Evolutionary conservation across 2,797 vertebrate genomes (phyloP).

Genomic region (Gymnothorax reevesii): DNA sequence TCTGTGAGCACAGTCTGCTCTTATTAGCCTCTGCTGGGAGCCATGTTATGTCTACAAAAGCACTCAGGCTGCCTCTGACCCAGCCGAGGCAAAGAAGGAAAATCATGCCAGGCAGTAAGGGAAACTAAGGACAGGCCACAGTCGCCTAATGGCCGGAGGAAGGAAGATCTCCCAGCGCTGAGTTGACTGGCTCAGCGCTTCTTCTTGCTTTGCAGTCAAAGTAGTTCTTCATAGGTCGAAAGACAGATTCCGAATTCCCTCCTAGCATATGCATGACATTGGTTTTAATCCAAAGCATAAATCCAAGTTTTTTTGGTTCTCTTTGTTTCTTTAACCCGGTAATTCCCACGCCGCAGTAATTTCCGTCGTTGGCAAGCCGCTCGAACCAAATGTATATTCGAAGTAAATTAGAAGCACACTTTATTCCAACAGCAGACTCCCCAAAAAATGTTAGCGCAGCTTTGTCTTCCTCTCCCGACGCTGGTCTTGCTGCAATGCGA

Average conservation of each 20-base stretch:
- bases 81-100: slow-evolving; percentile 7
- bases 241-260: slow-evolving; percentile 61
- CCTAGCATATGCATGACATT: slow-evolving; percentile 55
- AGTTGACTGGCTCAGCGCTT: slow-evolving; percentile 48
- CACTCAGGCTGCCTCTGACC: slow-evolving; percentile 27
- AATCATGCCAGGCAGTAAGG: neutral
- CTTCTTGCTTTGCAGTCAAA: slow-evolving; percentile 36
- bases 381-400: neutral
- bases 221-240: slow-evolving; percentile 56
- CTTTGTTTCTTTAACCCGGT: slow-evolving; percentile 45
- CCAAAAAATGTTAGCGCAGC: slow-evolving; percentile 47
- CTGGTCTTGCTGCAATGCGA: slow-evolving; percentile 77
- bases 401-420: slow-evolving; percentile 33
- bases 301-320: slow-evolving; percentile 62
- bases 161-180: slow-evolving; percentile 54
- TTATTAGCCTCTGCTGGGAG: slow-evolving; percentile 5
- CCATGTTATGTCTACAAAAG: neutral
- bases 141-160: neutral
- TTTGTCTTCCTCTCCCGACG: slow-evolving; percentile 66
- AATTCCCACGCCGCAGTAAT: slow-evolving; percentile 52
- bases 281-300: slow-evolving; percentile 40
- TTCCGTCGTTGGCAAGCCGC: slow-evolving; percentile 35
- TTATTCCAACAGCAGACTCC: slow-evolving; percentile 5
- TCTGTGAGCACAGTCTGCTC: slow-evolving; percentile 61
- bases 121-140: neutral